Evolutionary conservation across 23 tunicate genomes (phyloP).

Genomic region (Diplosoma virens): DNA sequence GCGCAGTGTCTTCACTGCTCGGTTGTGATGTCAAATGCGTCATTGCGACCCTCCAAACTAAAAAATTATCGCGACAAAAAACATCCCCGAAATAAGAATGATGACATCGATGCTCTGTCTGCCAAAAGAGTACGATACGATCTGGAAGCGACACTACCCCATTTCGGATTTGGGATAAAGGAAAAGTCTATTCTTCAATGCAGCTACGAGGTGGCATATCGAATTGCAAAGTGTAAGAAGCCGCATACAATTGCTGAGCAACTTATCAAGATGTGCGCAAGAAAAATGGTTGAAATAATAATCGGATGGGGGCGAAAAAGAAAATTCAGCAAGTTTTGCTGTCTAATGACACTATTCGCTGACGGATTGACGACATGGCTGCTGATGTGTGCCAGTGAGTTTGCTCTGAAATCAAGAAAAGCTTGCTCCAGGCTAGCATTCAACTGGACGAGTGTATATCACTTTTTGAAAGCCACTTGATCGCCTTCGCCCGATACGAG

Average conservation of each 20-base stretch:
- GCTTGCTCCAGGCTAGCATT: conserved; percentile 32
- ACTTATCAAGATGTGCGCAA: conserved; percentile 14
- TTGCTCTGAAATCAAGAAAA: conserved; percentile 33
- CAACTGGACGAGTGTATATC: too few species aligned
- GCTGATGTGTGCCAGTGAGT: conserved; percentile 28
- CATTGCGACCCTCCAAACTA: conserved; percentile 33
- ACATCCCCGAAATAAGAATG: conserved; percentile 7
- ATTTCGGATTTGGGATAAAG: conserved; percentile 22
- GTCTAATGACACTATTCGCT: conserved; percentile 10
- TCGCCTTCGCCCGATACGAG: too few species aligned
- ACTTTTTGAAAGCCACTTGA: too few species aligned
- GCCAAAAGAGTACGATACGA: conserved; percentile 42
- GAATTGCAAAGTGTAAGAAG: conserved; percentile 24
- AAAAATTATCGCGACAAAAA: conserved; percentile 30
- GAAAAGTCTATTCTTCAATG: conserved; percentile 35
- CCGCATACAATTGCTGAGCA: conserved; percentile 33
- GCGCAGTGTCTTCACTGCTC: conserved; percentile 43
- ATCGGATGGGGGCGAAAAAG: conserved; percentile 32
- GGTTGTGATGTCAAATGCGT: conserved; percentile 33
- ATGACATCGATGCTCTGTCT: conserved; percentile 20
- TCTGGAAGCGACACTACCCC: conserved; percentile 26
- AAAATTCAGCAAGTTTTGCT: conserved; percentile 32
- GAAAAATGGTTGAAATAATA: conserved; percentile 26
- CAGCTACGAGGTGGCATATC: conserved; percentile 42
- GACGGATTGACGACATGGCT: conserved; percentile 44